Evolutionary conservation across 2,797 vertebrate genomes (phyloP).

Genomic region (Lepilemur septentrionalis): DNA sequence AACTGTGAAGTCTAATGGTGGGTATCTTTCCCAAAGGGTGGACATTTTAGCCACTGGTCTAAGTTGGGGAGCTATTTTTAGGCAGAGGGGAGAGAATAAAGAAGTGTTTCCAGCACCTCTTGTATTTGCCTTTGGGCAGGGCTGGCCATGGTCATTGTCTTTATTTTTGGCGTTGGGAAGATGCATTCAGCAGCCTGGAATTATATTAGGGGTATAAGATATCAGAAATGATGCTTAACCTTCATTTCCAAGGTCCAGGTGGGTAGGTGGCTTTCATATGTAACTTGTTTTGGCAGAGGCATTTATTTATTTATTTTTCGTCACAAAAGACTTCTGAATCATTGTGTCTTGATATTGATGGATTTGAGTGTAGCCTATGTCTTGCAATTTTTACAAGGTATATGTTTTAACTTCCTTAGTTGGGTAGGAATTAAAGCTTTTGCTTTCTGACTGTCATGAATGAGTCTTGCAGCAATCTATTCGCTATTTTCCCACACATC

Average conservation of each 20-base stretch:
- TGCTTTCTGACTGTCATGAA: neutral
- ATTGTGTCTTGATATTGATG: neutral
- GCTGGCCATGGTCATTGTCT: neutral
- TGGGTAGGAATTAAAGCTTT: neutral
- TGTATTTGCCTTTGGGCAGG: neutral
- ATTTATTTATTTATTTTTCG: neutral
- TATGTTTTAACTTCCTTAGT: neutral
- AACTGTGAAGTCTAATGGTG: neutral
- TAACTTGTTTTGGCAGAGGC: neutral
- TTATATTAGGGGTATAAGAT: neutral
- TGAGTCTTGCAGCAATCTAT: neutral
- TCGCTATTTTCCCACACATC: neutral
- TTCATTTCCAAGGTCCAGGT: neutral
- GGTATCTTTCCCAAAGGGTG: neutral
- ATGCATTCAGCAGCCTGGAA: neutral
- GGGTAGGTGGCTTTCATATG: neutral
- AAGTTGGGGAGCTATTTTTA: constrained; percentile 16
- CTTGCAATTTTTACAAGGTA: neutral
- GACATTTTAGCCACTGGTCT: neutral
- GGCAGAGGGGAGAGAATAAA: neutral
- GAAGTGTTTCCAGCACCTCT: neutral
- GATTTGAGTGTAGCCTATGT: neutral
- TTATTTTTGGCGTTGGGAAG: neutral
- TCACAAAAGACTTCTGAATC: neutral
- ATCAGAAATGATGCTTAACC: neutral